A percentile compares a stretch with the other conserved stretches of the same genome.
These are phyloP conservation scores for Hippopotamyrus pictus DNA, from an alignment of 2,797 vertebrate species.

Conservation along the genomic window DNA sequence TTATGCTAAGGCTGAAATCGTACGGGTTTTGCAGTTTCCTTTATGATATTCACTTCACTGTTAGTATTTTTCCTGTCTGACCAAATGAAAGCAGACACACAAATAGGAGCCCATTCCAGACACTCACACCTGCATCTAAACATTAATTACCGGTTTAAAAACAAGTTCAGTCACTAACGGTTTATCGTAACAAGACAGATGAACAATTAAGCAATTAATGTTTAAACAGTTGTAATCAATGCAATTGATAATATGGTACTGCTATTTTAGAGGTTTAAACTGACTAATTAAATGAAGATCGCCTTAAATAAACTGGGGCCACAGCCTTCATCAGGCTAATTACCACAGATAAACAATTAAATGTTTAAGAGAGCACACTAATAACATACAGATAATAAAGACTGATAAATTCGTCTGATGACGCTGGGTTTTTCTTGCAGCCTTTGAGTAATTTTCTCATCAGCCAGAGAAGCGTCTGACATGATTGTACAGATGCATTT, in stretches of 20 bases:
- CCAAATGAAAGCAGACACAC: background rate
- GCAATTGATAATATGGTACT: constrained; percentile 9
- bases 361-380: background rate
- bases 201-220: constrained; percentile 12
- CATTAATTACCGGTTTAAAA: background rate
- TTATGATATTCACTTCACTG: background rate
- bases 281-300: constrained; percentile 1
- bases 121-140: background rate
- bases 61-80: background rate
- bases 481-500: background rate
- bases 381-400: background rate
- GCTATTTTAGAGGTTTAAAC: background rate
- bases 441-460: background rate
- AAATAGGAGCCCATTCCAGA: background rate
- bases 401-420: background rate
- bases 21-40: too few relatives aligned
- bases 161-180: background rate
- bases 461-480: background rate
- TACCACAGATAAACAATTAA: background rate
- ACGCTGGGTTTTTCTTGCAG: background rate
- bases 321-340: constrained; percentile 1
- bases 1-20: background rate
- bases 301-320: background rate
- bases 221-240: constrained; percentile 5
- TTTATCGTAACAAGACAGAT: background rate